Conservation (phyloP, 2,797 vertebrate genomes). For the Myotis daubentonii region DNA sequence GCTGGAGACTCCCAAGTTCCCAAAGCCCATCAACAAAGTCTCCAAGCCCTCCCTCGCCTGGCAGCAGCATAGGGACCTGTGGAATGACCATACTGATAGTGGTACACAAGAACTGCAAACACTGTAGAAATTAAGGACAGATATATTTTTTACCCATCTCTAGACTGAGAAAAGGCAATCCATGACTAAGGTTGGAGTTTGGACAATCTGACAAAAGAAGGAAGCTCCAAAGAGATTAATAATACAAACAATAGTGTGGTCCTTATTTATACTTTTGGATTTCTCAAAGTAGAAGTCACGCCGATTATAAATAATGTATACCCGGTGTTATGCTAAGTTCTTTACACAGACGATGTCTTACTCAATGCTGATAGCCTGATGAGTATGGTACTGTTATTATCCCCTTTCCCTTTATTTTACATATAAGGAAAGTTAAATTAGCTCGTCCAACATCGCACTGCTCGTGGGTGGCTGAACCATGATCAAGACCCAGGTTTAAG, state of each 20-base stretch:
- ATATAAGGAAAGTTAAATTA: conserved; percentile 26
- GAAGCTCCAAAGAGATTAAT: conserved; percentile 3
- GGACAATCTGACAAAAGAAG: neutral
- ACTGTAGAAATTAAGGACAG: neutral
- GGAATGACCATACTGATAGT: neutral
- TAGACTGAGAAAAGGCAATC: neutral
- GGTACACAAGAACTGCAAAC: neutral
- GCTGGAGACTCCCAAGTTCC: neutral
- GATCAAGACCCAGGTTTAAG: neutral
- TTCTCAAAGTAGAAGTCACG: conserved; percentile 5
- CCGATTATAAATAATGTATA: neutral
- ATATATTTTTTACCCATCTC: neutral
- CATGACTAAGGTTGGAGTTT: neutral
- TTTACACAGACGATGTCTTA: neutral
- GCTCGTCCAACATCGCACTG: neutral
- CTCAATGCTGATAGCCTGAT: neutral
- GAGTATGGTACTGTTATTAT: neutral
- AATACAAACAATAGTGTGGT: neutral
- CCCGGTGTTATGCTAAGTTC: neutral
- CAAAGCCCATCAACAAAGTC: neutral
- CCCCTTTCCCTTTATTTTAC: neutral
- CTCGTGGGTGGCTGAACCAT: neutral
- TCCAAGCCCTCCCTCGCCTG: neutral
- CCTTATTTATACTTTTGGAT: neutral
- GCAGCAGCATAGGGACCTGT: neutral